Evolutionary conservation across 2,113 vertebrate genomes (phyloP).

Genomic region (Hydropotes inermis): DNA sequence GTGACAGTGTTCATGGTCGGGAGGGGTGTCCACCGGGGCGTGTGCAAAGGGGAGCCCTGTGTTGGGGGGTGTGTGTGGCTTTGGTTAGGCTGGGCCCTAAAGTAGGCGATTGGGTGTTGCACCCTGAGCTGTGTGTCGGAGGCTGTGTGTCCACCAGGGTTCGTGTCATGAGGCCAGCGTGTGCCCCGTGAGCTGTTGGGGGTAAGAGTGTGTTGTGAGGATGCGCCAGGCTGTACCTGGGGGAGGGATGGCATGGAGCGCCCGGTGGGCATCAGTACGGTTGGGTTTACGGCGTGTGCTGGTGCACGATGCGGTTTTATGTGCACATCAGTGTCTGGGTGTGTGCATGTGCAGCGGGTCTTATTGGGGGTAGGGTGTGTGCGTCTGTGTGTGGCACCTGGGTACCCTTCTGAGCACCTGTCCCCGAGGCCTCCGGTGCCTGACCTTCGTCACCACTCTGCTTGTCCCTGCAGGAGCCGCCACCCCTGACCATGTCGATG

Average conservation of each 20-base stretch:
- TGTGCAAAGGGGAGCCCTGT: neutral
- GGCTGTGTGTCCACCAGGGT: neutral
- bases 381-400: too few species aligned
- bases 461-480: constrained; percentile 82
- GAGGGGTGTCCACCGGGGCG: neutral
- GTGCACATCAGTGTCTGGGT: too few species aligned
- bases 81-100: neutral
- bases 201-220: neutral
- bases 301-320: too few species aligned
- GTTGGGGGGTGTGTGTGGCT: neutral
- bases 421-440: neutral
- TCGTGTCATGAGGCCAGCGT: neutral
- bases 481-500: constrained; percentile 94
- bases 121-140: neutral
- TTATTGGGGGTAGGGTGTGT: neutral
- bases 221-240: neutral
- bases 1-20: neutral
- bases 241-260: rapidly evolving
- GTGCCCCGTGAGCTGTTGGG: neutral
- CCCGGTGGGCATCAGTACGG: rapidly evolving
- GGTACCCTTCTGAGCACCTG: neutral
- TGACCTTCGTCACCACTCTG: constrained; percentile 56
- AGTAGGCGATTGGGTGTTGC: neutral
- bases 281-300: neutral
- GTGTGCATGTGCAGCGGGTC: rapidly evolving